Conservation (phyloP, 2,888 invertebrate species). For the Pogonocherus hispidulus region DNA sequence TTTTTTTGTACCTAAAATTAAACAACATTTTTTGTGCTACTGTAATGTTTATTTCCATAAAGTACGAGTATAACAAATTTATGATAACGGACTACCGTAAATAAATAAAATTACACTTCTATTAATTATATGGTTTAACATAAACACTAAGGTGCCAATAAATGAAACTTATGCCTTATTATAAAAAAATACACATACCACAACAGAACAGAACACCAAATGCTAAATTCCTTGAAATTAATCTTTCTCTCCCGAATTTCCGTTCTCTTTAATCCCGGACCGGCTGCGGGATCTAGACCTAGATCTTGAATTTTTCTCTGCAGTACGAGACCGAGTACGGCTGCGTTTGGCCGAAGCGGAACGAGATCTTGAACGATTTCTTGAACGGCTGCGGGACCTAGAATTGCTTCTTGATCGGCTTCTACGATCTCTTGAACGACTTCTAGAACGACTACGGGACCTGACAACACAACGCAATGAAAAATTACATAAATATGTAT, state of each 20-base stretch:
- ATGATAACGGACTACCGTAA: not conserved
- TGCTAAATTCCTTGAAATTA: slow-evolving; percentile 24
- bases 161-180: slow-evolving; percentile 18
- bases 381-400: slow-evolving; percentile 66
- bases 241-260: slow-evolving; percentile 60
- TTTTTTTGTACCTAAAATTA: too few relatives aligned
- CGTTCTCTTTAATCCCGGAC: slow-evolving; percentile 66
- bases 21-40: not conserved
- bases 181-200: slow-evolving; percentile 34
- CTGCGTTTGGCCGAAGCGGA: slow-evolving; percentile 56
- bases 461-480: slow-evolving; percentile 40
- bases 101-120: not conserved
- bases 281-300: slow-evolving; percentile 65
- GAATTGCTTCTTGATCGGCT: slow-evolving; percentile 66
- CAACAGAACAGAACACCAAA: slow-evolving; percentile 24
- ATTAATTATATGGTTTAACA: slow-evolving; percentile 11
- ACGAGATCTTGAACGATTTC: slow-evolving; percentile 65
- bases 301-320: slow-evolving; percentile 61
- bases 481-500: slow-evolving; percentile 1
- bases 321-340: slow-evolving; percentile 64
- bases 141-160: slow-evolving; percentile 15
- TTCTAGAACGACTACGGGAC: slow-evolving; percentile 63
- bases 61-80: not conserved
- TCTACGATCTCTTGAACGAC: slow-evolving; percentile 66
- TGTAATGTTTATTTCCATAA: not conserved